Evolutionary conservation across 2,113 vertebrate species (phyloP).

Genomic region (Miniopterus natalensis): DNA sequence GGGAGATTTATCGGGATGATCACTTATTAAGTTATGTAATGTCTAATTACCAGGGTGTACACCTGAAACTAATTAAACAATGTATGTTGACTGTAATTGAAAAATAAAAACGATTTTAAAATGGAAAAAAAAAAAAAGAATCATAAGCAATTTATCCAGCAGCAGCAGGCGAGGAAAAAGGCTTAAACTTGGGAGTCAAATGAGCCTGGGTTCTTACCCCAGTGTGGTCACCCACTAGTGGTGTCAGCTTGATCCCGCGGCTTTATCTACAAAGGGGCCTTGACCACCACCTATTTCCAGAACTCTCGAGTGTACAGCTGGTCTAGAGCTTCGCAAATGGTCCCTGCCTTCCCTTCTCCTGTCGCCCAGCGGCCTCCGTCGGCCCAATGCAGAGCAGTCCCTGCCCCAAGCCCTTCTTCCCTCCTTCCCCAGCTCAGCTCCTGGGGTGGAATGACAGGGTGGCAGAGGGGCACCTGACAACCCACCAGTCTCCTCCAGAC

Average conservation of each 20-base stretch:
- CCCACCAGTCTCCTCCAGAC: slow-evolving; percentile 55
- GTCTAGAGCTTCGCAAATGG: not conserved
- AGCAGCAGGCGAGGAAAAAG: not conserved
- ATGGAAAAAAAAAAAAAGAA: not conserved
- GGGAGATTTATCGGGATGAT: too few species aligned
- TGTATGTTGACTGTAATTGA: too few species aligned
- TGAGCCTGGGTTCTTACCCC: not conserved
- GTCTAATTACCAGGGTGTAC: too few species aligned
- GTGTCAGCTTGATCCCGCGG: not conserved
- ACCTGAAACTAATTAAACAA: too few species aligned
- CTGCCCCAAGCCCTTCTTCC: not conserved
- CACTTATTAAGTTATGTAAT: too few species aligned
- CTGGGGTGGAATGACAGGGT: not conserved
- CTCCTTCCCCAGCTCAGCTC: not conserved
- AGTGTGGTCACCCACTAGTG: not conserved
- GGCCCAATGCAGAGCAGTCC: not conserved
- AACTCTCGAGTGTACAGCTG: not conserved
- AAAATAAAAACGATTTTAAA: too few species aligned
- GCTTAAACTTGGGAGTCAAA: not conserved
- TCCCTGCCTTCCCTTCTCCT: not conserved
- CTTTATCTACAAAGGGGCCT: not conserved
- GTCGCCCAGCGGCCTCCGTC: not conserved
- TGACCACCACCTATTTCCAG: not conserved
- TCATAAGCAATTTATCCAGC: not conserved
- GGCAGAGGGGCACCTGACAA: not conserved